phyloP scores from a whole-genome alignment of 2,797 vertebrate species.

The Odontamblyopus rebecca region DNA sequence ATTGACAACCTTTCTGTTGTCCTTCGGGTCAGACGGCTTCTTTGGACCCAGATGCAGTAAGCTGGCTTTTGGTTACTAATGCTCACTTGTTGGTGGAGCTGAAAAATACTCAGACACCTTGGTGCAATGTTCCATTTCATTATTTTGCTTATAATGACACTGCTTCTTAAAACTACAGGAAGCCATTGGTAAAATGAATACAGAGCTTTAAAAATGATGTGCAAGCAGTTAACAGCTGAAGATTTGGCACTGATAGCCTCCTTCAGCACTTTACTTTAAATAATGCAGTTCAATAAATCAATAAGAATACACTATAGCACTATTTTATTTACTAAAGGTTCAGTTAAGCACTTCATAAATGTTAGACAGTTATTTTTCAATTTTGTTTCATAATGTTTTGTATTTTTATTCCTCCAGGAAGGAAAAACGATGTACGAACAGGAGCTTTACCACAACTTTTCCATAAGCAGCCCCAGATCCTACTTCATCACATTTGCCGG shows the following conservation, averaged over 20 bases:
- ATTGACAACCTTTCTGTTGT: not conserved
- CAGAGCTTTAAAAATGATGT: not conserved
- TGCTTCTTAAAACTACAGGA: not conserved
- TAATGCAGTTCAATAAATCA: not conserved
- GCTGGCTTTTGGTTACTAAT: not conserved
- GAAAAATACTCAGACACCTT: not conserved
- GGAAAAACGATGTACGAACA: slow-evolving; percentile 93
- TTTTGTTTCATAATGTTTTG: not conserved
- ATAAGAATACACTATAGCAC: not conserved
- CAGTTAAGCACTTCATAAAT: not conserved
- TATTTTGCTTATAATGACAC: not conserved
- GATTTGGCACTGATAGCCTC: not conserved
- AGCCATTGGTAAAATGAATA: slow-evolving; percentile 3
- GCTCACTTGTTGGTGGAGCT: not conserved
- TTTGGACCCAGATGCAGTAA: not conserved
- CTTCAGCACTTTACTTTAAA: not conserved
- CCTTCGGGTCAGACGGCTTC: not conserved
- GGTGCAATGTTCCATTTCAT: not conserved
- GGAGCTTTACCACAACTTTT: slow-evolving; percentile 96
- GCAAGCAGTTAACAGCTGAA: not conserved
- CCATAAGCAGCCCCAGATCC: slow-evolving; percentile 88
- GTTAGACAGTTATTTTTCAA: not conserved
- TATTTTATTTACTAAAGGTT: not conserved
- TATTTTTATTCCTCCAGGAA: slow-evolving; percentile 77
- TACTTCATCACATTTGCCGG: slow-evolving; percentile 97